Base-by-base conservation (phyloP, 2,888 invertebrate genomes). In the Nemoura dubitans region DNA sequence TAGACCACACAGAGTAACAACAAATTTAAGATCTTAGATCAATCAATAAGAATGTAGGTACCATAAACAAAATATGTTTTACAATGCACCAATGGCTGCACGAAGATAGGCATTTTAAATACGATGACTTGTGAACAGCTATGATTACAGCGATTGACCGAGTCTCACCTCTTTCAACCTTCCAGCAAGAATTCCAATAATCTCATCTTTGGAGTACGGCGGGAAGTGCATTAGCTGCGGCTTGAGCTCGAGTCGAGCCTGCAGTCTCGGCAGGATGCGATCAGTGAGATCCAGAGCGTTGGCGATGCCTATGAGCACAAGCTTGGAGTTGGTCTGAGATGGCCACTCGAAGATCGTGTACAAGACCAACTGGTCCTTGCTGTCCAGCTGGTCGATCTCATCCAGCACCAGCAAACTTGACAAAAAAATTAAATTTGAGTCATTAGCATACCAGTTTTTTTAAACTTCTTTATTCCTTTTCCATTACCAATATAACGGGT, bases 291-390 rank as follows among this genome's bases (percentile, higher is more conserved):
- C 99, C 86, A 99, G 93, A 1, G 99, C 97, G 92, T 99, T 99
- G 21, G 99, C 98, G 88, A 99, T 96, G 78, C 98, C 99, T 42
- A 99, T 93, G 10, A 99, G 92, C 81, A 98, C 93, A 0, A 99
- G 90, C 76, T 94, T 94, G 0, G 96, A 95, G 28, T 94, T 92
- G 0, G 92, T 90, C 86, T 94, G 91, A 0, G 96, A 94, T 0
- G 98, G 97, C 98, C 98, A 98, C 90, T 98, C 97, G 91, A 99
- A 99, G 89, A 99, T 95, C 0, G 96, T 96, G 91, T 99, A 98
- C 6, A 99, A 92, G 0, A 99, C 96, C 0, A 96, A 95, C 90
- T 98, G 98, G 43, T 94, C 94, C 89, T 95, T 95, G 88, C 95
- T 96, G 90, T 96, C 96, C 76, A 99, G 92, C 91, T 99, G 98